phyloP scores from a whole-genome alignment of 2,797 vertebrate genomes.

The Melanotaenia nigrans region DNA sequence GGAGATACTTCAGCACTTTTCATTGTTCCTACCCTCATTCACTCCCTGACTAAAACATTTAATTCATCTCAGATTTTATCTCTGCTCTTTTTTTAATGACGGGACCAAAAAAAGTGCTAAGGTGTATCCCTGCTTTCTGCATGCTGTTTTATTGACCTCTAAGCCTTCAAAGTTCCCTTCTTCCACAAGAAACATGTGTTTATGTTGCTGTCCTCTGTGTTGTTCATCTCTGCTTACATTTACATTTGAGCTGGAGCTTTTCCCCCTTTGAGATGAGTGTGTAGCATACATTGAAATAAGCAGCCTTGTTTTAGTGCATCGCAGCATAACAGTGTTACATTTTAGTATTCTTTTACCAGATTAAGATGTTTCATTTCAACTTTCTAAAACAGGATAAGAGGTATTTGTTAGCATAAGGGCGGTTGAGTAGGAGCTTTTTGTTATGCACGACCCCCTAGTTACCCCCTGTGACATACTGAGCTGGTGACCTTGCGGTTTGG shows the following conservation, averaged over 20 bases:
- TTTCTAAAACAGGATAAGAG: neutral
- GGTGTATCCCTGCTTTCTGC: conserved; percentile 33
- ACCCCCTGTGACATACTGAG: conserved; percentile 14
- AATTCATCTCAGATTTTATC: neutral
- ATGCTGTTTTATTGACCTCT: conserved; percentile 20
- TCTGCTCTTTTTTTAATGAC: neutral
- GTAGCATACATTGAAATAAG: too few species aligned
- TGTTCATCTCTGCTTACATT: neutral
- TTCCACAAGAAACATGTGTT: conserved; percentile 1
- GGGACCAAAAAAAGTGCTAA: conserved; percentile 12
- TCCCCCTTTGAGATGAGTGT: neutral
- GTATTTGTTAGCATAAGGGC: conserved; percentile 4
- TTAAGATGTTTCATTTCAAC: conserved; percentile 19
- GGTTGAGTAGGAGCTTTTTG: conserved; percentile 12
- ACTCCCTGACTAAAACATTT: neutral
- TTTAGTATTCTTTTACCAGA: neutral
- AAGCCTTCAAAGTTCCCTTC: neutral
- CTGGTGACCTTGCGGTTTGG: conserved; percentile 49
- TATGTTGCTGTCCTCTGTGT: conserved; percentile 1
- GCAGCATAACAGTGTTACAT: neutral
- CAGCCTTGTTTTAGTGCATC: neutral
- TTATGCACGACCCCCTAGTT: conserved; percentile 5
- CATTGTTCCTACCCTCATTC: neutral
- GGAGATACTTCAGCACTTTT: conserved; percentile 34
- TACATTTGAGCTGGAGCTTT: conserved; percentile 7